Conservation (phyloP, 2,797 vertebrate genomes). For the Delichon dasypus region DNA sequence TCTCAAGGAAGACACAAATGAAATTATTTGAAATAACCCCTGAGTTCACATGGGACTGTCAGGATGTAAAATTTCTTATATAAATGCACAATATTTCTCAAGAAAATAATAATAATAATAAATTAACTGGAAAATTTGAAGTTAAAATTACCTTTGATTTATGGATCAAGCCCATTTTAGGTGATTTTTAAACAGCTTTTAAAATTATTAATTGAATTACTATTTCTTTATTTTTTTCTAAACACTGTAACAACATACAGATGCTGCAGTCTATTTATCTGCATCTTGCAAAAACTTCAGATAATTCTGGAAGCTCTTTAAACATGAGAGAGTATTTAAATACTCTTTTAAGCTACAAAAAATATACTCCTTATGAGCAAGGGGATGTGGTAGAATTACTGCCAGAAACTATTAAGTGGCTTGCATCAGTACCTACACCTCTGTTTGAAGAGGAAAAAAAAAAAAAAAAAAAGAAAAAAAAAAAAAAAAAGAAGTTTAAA, state of each 20-base stretch:
- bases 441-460: background rate
- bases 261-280: background rate
- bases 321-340: conserved; percentile 12
- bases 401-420: conserved; percentile 29
- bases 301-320: conserved; percentile 15
- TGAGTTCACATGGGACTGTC: background rate
- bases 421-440: background rate
- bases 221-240: background rate
- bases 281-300: background rate
- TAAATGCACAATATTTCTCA: background rate
- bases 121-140: background rate
- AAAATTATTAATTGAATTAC: background rate
- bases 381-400: background rate
- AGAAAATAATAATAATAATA: background rate
- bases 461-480: background rate
- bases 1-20: background rate
- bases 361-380: background rate
- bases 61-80: background rate
- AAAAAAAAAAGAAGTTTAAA: background rate
- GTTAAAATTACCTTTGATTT: background rate
- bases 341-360: background rate
- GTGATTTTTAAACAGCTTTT: background rate
- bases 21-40: background rate
- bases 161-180: background rate
- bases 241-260: background rate